Base-by-base conservation (phyloP, 2,888 invertebrate species). In the Drosophila vallismaia region DNA sequence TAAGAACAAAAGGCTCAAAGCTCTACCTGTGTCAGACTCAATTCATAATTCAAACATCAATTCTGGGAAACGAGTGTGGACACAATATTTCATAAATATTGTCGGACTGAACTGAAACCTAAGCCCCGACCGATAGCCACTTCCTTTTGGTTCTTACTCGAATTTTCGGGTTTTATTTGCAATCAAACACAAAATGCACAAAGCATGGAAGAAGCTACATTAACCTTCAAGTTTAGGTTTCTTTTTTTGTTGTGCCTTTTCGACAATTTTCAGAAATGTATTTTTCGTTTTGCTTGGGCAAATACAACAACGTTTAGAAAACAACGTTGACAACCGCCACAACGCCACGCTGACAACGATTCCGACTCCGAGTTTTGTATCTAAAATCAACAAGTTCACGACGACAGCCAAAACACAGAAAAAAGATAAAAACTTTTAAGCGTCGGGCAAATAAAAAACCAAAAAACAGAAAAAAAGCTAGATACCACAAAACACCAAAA, bases 331-430 rank as follows among this genome's bases (percentile, higher is more conserved):
- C 64, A 54, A 42, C 40, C 8, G 40, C 53, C 42, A 52, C 40
- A 42, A 33, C 8, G 40, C 53, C 42, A 52, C 40, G 12, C 36
- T 24, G 19, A 38, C 36, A 55, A 72, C 54, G 57, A 51, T 68
- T 19, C 45, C 45, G 66, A 51, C 71, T 19, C 45, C 45, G 66
- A 71, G 36, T 36, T 36, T 86, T 87, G 86, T 84, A 84, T 84
- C 84, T 87, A 79, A 79, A 85, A 84, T 85, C 84, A 84, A 84
- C 84, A 87, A 84, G 87, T 84, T 84, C 87, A 79, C 73, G 72
- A 80, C 71, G 77, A 64, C 64, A 67, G 72, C 51, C 40, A 67
- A 42, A 71, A 55, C 54, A 73, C 36, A 36, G 36, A 36, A 45
- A 75, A 68, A 63, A 87, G 80, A 86, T 79, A 84, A 87, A 72